Evolutionary conservation across 53 echinoderm and acorn worm genomes (phyloP).

Genomic region (Temnopleurus reevesii): DNA sequence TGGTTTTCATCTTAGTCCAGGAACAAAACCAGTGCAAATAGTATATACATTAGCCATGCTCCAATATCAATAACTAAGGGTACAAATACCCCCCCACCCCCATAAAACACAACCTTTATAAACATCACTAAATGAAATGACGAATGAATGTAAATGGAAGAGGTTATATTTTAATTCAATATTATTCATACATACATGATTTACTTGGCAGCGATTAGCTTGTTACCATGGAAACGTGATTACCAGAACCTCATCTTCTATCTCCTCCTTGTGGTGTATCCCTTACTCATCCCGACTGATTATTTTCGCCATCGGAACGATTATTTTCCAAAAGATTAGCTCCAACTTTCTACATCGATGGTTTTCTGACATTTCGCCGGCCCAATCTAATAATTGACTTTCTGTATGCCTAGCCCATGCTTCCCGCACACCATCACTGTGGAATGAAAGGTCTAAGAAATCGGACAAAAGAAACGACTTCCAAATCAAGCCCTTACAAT

Average conservation of each 20-base stretch:
- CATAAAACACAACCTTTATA: too few relatives aligned
- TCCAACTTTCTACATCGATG: neutral
- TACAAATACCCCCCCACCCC: too few relatives aligned
- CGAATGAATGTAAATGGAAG: too few relatives aligned
- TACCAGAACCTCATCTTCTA: neutral
- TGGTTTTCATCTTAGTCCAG: too few relatives aligned
- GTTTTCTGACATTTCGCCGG: constrained; percentile 7
- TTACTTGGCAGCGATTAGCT: neutral
- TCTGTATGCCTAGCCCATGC: neutral
- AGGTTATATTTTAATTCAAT: neutral
- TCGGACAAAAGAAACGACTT: too few relatives aligned
- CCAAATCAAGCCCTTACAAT: too few relatives aligned
- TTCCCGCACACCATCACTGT: too few relatives aligned
- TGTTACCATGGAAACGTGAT: constrained; percentile 1
- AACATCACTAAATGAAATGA: too few relatives aligned
- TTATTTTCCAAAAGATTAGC: constrained; percentile 30
- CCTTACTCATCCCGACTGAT: constrained; percentile 24
- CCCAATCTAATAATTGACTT: constrained; percentile 19
- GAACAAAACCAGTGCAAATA: too few relatives aligned
- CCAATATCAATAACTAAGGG: too few relatives aligned
- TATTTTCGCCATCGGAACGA: constrained; percentile 29
- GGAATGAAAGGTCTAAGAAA: too few relatives aligned
- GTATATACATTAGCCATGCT: too few relatives aligned
- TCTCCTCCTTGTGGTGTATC: neutral
- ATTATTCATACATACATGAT: neutral